A percentile compares a stretch with the other conserved stretches of the same genome.
These are phyloP conservation scores for Silurus lanzhouensis DNA, from an alignment of 2,797 vertebrate genomes.

Conservation along the genomic window DNA sequence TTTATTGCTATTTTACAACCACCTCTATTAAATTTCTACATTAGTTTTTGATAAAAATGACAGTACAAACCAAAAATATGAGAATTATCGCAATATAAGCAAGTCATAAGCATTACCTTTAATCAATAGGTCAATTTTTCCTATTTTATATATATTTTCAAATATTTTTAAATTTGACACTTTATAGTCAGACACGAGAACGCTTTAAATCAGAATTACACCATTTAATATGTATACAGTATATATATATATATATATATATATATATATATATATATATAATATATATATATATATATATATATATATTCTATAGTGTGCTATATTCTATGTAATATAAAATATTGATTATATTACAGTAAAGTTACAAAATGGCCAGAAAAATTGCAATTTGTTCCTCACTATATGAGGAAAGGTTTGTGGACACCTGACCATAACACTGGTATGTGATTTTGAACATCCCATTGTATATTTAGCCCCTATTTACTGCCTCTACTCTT, in stretches of 20 bases:
- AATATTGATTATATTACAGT: neutral
- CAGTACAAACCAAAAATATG: neutral
- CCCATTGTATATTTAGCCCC: too few relatives aligned
- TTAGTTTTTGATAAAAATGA: too few relatives aligned
- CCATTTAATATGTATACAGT: neutral
- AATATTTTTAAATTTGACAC: neutral
- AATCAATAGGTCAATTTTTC: too few relatives aligned
- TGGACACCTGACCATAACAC: too few relatives aligned
- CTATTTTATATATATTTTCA: neutral
- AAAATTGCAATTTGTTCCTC: neutral
- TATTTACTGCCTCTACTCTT: too few relatives aligned
- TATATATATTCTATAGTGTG: too few relatives aligned
- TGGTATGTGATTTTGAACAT: too few relatives aligned
- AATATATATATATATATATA: too few relatives aligned
- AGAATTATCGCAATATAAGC: neutral
- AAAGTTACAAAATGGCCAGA: neutral
- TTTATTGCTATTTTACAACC: slow-evolving; percentile 26
- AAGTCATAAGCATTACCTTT: neutral
- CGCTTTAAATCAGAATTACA: neutral
- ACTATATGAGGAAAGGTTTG: too few relatives aligned
- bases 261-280: too few relatives aligned
- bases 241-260: too few relatives aligned
- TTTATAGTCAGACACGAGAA: neutral
- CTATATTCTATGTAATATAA: too few relatives aligned
- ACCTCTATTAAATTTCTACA: neutral